Conservation (phyloP, 2,797 vertebrate genomes). For the Thunnus albacares region DNA sequence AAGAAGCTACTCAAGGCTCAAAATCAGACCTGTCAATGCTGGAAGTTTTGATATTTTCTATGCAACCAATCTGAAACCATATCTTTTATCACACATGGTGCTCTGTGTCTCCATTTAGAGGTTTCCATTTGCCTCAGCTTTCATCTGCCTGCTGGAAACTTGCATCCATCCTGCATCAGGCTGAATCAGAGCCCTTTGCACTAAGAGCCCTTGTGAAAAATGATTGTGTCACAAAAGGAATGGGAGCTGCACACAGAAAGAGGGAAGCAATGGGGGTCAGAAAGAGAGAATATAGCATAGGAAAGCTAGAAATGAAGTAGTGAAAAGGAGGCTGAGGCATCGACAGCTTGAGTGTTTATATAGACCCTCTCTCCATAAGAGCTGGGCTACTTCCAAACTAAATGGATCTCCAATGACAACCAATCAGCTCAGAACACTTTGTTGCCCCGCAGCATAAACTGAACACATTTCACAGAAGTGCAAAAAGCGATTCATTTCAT, state of each 20-base stretch:
- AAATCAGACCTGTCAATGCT: not conserved
- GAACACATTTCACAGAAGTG: conserved; percentile 31
- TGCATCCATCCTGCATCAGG: not conserved
- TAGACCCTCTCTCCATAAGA: conserved; percentile 7
- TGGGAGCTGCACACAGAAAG: conserved; percentile 2
- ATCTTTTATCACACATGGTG: not conserved
- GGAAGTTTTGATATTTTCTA: not conserved
- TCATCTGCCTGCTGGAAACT: conserved; percentile 17
- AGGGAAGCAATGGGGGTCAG: conserved; percentile 15
- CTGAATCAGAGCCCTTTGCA: conserved; percentile 14
- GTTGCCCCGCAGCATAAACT: conserved; percentile 20
- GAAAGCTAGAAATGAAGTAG: conserved; percentile 4
- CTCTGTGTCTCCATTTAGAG: not conserved
- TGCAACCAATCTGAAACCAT: not conserved
- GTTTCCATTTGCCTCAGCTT: conserved; percentile 17
- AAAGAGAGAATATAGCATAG: not conserved
- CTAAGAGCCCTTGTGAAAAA: conserved; percentile 11
- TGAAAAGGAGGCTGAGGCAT: conserved; percentile 7
- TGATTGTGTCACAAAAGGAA: conserved; percentile 28
- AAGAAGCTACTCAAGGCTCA: not conserved
- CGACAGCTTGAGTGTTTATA: conserved; percentile 30
- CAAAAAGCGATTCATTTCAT: conserved; percentile 14
- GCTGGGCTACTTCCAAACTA: conserved; percentile 16
- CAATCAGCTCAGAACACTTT: conserved; percentile 33
- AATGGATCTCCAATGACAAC: conserved; percentile 43